phyloP scores from a whole-genome alignment of 2,888 invertebrate genomes.

The Keiferia lycopersicella region DNA sequence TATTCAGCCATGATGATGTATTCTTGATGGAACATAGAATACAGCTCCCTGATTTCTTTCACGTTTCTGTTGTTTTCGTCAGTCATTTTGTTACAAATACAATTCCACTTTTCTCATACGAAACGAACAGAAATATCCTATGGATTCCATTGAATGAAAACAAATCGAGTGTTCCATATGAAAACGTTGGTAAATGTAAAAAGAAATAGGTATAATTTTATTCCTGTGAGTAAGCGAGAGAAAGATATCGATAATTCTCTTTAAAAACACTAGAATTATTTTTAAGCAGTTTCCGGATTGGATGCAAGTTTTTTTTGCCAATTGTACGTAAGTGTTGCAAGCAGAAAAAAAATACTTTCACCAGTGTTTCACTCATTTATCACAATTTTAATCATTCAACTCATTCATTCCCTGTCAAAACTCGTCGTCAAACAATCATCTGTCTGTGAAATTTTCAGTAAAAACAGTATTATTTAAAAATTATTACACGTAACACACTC shows the following conservation, averaged over 20 bases:
- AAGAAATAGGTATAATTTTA: neutral
- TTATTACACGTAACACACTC: neutral
- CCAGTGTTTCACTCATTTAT: neutral
- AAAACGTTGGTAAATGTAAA: neutral
- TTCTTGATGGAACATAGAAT: constrained; percentile 91
- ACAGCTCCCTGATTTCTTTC: constrained; percentile 84
- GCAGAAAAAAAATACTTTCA: neutral
- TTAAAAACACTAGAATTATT: too few species aligned
- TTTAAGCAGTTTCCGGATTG: too few species aligned
- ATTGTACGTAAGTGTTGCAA: neutral
- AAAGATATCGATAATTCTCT: neutral
- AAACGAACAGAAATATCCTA: too few species aligned
- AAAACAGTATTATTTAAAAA: constrained; percentile 10
- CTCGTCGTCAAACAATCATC: neutral
- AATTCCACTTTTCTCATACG: too few species aligned
- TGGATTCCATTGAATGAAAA: neutral
- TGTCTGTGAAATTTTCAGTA: constrained; percentile 13
- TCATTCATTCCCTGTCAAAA: constrained; percentile 12
- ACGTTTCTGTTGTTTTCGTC: constrained; percentile 55
- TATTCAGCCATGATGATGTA: constrained; percentile 96
- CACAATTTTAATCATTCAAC: neutral
- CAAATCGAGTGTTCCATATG: neutral
- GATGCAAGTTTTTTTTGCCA: neutral
- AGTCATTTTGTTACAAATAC: constrained; percentile 55
- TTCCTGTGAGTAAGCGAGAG: neutral